Base-by-base conservation (phyloP, 2,797 vertebrate genomes). In the Darevskia nairensis region DNA sequence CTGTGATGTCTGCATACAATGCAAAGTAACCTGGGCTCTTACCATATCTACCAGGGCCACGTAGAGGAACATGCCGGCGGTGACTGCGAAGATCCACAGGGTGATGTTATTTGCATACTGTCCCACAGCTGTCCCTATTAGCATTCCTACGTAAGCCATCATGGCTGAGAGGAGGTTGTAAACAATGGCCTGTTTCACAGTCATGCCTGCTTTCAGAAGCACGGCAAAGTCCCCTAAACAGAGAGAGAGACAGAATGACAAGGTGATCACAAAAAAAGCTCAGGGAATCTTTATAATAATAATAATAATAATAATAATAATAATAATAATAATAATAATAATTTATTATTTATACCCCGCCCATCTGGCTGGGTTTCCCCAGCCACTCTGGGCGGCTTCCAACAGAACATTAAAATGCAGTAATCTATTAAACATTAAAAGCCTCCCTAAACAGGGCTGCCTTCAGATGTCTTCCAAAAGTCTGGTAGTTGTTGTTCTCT, bases 41-140 rank as follows among this genome's bases (percentile, higher is more conserved):
- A 99, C 99, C 99, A 99, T 99, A 93, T 99, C 99, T 90, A 99
- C 99, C 96, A 99, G 92, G 5, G 99, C 98, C 91, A 99, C 99
- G 0, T 99, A 99, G 29, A 99, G 98, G 96, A 99, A 99, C 99
- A 99, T 99, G 95, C 99, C 99, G 6, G 99, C 99, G 0, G 99
- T 99, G 96, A 99, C 6, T 2, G 99, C 99, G 27, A 99, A 99
- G 96, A 99, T 99, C 99, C 99, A 99, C 91, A 96, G 97, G 71
- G 99, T 99, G 96, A 99, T 97, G 89, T 97, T 98, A 94, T 99
- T 98, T 0, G 98, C 98, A 74, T 99, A 99, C 95, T 99, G 98
- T 64, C 99, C 99, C 91, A 99, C 98, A 0, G 98, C 98, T 0
- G 98, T 99, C 95, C 99, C 99, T 6, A 99, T 99, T 78, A 99